Base-by-base conservation (phyloP, 1,140 invertebrate species). In the Eumaeus atala region DNA sequence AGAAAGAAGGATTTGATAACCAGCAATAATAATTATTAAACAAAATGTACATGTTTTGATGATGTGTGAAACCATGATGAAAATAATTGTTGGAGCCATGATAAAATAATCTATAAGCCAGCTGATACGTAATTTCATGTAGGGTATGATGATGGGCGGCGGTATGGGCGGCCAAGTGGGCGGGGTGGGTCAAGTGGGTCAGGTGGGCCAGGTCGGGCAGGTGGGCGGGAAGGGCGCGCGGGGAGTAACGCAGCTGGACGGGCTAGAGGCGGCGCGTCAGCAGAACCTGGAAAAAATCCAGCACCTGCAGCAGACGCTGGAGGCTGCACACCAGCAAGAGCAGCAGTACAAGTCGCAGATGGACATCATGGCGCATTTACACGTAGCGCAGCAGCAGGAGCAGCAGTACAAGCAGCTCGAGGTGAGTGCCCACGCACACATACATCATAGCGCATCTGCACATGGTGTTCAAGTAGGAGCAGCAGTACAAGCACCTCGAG, bases 311-410 rank as follows among this genome's bases (percentile, higher is more conserved):
- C 92, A 94, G 75, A 93, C 92, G 0, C 74, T 94, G 42, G 92
- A 93, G 74, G 92, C 92, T 0, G 92, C 93, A 0, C 92, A 93
- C 59, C 91, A 93, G 63, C 92, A 93, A 35, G 93, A 94, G 69
- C 90, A 92, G 10, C 92, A 93, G 62, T 93, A 92, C 70, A 93
- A 93, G 75, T 92, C 90, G 1, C 92, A 93, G 74, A 87, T 93
- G 77, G 93, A 93, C 72, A 89, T 91, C 54, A 91, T 91, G 72
- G 89, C 86, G 57, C 90, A 92, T 65, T 83, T 95, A 48, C 93
- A 94, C 74, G 91, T 92, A 12, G 93, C 93, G 0, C 93, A 95
- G 65, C 92, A 93, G 66, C 92, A 94, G 70, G 93, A 95, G 71
- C 93, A 94, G 59, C 94, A 91, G 61, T 92, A 93, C 71, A 91